Base-by-base conservation (phyloP, 2,888 invertebrate species). In the Leptopilina syphax region DNA sequence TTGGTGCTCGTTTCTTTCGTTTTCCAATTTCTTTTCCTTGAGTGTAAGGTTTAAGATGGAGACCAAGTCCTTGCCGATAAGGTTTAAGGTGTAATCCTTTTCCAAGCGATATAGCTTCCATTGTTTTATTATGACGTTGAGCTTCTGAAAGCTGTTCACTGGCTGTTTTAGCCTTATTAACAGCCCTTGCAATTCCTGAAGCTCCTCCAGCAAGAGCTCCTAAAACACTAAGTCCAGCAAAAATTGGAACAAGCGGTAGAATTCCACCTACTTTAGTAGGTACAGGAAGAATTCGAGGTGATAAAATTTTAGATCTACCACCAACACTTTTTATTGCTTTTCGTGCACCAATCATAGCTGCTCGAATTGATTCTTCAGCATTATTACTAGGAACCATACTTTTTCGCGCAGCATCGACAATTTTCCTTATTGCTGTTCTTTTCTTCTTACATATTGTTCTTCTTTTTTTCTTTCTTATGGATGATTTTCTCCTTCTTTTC, bases 91-190 rank as follows among this genome's bases (percentile, higher is more conserved):
- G 44, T 44, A 44, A 8, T 44, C 44, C 44, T 7, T 44, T 44
- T 44, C 44, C 44, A 44, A 44, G 44, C 8, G 44, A 44, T 44
- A 44, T 44, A 8, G 7, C 44, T 44, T 44, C 44, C 44, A 44
- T 44, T 5, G 7, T 8, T 44, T 44, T 44, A 44, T 44, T 44
- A 1, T 44, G 44, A 8, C 44, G 44, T 8, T 44, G 44, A 44
- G 44, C 44, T 44, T 44, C 44, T 44, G 44, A 7, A 44, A 44
- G 44, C 8, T 44, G 44, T 13, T 57, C 13, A 0, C 12, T 57
- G 5, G 57, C 90, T 76, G 80, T 77, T 47, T 84, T 85, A 13
- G 86, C 76, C 7, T 77, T 65, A 76, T 78, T 81, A 6, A 80
- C 47, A 7, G 76, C 76, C 63, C 79, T 76, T 41, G 41, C 66